These are phyloP conservation scores for Abrostola triplasia DNA, from an alignment of 2,888 invertebrate genomes.

Conservation along the genomic window DNA sequence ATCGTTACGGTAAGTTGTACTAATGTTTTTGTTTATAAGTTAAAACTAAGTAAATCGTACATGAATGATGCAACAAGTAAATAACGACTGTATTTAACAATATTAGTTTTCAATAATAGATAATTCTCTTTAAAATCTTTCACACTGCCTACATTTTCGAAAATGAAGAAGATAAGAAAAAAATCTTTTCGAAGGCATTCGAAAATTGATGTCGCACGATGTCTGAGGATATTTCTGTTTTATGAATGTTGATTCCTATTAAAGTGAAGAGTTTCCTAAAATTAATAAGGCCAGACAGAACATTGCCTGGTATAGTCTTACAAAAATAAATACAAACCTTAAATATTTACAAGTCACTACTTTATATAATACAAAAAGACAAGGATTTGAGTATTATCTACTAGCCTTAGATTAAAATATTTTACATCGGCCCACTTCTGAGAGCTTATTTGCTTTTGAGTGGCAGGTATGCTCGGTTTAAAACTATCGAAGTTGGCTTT, in stretches of 20 bases:
- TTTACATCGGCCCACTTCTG: conserved; percentile 9
- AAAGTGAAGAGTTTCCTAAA: background rate
- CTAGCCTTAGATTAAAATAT: conserved; percentile 24
- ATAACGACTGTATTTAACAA: no score
- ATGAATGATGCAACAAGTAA: background rate
- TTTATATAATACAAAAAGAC: conserved; percentile 32
- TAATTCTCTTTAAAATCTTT: no score
- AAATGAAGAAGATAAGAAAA: no score
- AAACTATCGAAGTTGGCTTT: no score
- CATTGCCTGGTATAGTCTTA: conserved; percentile 17
- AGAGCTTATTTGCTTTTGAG: no score
- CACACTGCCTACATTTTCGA: no score
- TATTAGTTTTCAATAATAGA: no score
- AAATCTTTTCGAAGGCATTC: no score
- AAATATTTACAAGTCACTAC: conserved; percentile 50
- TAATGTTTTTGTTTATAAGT: conserved; percentile 34
- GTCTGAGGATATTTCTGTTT: no score
- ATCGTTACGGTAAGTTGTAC: conserved; percentile 35
- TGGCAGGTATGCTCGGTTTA: no score
- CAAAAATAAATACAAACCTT: conserved; percentile 51
- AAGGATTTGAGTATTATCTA: conserved; percentile 37
- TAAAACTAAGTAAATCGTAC: conserved; percentile 18
- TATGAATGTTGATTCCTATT: no score
- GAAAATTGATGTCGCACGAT: no score
- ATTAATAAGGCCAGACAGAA: background rate